Evolutionary conservation across 2,888 invertebrate species (phyloP), one percentile per base, ranked within the genome.

Genomic region (Dynastes grantii): DNA sequence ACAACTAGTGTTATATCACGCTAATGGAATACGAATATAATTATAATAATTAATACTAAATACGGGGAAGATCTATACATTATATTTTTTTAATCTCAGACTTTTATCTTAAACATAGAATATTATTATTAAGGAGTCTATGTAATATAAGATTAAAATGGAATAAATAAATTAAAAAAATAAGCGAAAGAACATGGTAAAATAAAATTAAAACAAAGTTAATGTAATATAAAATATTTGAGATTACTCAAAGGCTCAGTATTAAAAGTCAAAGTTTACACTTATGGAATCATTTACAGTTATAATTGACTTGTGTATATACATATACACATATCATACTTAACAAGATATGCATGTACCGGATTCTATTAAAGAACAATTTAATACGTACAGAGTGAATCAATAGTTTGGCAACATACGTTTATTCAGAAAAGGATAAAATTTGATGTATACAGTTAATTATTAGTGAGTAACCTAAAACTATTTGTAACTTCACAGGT

Each of bases 41-140:
- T 49, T 61, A 13, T 45, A 37, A 40, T 58, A 63, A 76, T 76
- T 76, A 67, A 76, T 76, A 76, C 76, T 67, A 76, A 67, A 67
- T 76, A 76, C 76, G 53, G 11, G 75, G 67, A 76, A 76, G 76
- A 76, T 55, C 76, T 76, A 53, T 61, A 16, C 2, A 22, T 58
- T 16, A 53, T 16, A 4, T 37, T 58, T 58, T 58, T 75, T 67
- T 67, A 67, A 67, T 68, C 40, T 76, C 76, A 76, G 76, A 76
- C 76, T 76, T 76, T 76, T 76, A 37, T 76, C 27, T 45, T 65
- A 55, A 67, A 67, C 29, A 68, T 58, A 45, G 22, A 58, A 55
- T 27, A 67, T 65, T 76, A 55, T 55, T 27, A 58, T 67, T 76
- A 68, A 75, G n/a, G 45, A 45, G 8, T 16, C 8, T 45, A 68